phyloP scores from a whole-genome alignment of 2,113 vertebrate species.

The Grallaria varia region DNA sequence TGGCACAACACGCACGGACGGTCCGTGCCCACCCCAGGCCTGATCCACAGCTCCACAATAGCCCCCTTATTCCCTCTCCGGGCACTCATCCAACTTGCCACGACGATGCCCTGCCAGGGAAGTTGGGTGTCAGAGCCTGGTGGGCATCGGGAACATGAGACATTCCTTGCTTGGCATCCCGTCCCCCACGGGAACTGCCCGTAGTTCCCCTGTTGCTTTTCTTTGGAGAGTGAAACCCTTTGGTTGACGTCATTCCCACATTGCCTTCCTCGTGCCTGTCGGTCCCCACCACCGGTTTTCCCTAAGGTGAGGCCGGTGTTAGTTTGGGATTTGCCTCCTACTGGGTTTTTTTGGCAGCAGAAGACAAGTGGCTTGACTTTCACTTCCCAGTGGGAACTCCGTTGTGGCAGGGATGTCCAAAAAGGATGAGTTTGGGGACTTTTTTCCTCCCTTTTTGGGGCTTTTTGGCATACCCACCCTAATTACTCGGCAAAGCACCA shows the following conservation, averaged over 20 bases:
- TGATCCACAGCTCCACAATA: background rate
- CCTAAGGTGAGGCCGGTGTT: background rate
- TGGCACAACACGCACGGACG: background rate
- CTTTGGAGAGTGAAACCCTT: background rate
- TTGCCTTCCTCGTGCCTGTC: accelerated
- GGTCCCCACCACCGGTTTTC: accelerated
- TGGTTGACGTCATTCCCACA: background rate
- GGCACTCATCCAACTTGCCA: background rate
- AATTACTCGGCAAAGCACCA: background rate
- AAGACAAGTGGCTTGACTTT: background rate
- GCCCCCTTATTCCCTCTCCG: background rate
- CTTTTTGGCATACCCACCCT: background rate
- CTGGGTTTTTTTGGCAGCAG: accelerated
- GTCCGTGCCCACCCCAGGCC: accelerated
- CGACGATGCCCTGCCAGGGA: background rate
- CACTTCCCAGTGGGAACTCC: accelerated
- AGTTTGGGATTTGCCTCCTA: background rate
- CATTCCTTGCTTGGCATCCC: background rate
- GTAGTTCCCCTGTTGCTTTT: accelerated
- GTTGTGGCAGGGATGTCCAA: accelerated
- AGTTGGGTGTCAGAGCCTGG: background rate
- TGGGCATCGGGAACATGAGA: background rate
- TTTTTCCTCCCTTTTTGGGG: accelerated
- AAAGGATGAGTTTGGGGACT: accelerated
- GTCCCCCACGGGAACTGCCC: accelerated